phyloP scores from a whole-genome alignment of 2,888 invertebrate genomes.

The Chorisops tibialis region DNA sequence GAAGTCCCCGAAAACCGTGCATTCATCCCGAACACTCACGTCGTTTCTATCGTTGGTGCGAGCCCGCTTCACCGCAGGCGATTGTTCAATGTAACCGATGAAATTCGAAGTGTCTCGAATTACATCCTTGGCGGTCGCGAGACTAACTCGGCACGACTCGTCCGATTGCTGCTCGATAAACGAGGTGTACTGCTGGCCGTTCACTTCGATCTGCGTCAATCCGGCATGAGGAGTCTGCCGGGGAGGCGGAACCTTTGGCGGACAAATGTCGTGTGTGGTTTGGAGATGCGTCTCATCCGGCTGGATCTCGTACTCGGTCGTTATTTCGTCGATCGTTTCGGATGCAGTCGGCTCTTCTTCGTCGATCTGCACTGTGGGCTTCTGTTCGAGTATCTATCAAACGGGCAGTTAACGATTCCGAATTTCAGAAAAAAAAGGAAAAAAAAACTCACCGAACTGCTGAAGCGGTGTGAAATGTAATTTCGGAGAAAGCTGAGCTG shows the following conservation, averaged over 20 bases:
- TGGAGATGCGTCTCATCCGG: no score
- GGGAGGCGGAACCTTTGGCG: neutral
- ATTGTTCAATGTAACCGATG: no score
- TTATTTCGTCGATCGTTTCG: no score
- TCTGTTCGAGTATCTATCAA: neutral
- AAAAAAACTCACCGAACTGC: neutral
- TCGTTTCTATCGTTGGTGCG: neutral
- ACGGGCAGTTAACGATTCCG: neutral
- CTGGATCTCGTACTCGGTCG: no score
- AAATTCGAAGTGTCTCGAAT: no score
- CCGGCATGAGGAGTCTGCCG: neutral
- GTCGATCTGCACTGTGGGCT: no score
- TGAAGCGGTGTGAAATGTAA: slow-evolving; percentile 44
- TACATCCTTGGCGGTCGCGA: no score
- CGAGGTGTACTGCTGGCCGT: neutral
- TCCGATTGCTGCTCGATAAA: no score
- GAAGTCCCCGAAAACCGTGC: slow-evolving; percentile 49
- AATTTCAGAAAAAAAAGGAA: neutral
- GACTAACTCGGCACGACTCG: no score
- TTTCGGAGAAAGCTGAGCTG: slow-evolving; percentile 45
- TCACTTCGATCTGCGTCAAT: neutral
- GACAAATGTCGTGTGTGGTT: no score
- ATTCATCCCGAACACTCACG: slow-evolving; percentile 40
- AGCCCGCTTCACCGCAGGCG: neutral
- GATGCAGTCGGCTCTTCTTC: no score